Evolutionary conservation across 2,113 vertebrate species (phyloP).

Genomic region (Kobus ellipsiprymnus): DNA sequence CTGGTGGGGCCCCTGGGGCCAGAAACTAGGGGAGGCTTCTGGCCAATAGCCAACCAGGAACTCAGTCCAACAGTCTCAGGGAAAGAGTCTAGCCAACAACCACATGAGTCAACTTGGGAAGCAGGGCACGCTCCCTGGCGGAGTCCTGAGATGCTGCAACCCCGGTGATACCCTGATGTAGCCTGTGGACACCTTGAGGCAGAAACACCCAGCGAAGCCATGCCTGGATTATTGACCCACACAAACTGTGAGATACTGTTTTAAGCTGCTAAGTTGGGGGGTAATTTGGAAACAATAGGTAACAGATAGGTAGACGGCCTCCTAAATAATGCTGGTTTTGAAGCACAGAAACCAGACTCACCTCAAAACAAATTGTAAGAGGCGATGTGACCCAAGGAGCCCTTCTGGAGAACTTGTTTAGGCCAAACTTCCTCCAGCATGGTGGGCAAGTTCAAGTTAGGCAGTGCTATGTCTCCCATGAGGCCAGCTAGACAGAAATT

Average conservation of each 20-base stretch:
- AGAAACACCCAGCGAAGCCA: not conserved
- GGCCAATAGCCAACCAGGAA: not conserved
- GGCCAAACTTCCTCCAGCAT: not conserved
- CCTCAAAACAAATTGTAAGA: not conserved
- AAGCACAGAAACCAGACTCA: not conserved
- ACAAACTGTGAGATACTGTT: not conserved
- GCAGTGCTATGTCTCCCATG: not conserved
- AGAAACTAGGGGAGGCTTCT: not conserved
- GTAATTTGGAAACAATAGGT: not conserved
- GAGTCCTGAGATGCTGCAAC: not conserved
- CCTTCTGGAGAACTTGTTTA: not conserved
- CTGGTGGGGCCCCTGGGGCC: not conserved
- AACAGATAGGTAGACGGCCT: accelerated
- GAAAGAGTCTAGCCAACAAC: not conserved
- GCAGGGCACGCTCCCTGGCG: not conserved
- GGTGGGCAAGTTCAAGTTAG: not conserved
- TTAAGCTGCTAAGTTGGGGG: not conserved
- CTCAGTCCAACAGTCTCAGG: not conserved
- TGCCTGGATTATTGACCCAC: not conserved
- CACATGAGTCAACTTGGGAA: not conserved
- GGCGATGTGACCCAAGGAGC: not conserved
- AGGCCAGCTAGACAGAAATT: not conserved
- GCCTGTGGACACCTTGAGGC: not conserved
- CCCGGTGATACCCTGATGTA: not conserved
- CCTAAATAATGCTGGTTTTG: not conserved